These are phyloP conservation scores for Nomia melanderi DNA, from an alignment of 1,140 invertebrate genomes.

Conservation along the genomic window DNA sequence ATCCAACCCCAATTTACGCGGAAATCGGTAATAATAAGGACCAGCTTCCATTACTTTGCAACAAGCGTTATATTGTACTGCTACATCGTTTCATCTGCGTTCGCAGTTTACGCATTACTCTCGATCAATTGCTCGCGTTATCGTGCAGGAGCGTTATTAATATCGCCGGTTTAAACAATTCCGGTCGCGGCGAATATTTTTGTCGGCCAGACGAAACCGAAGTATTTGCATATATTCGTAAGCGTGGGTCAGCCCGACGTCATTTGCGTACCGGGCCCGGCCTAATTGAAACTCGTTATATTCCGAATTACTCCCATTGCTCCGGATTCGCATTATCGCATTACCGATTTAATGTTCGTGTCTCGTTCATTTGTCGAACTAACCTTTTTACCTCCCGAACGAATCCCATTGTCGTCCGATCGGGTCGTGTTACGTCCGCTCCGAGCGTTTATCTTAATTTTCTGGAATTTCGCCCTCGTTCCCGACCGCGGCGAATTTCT, in stretches of 20 bases:
- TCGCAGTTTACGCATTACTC: neutral
- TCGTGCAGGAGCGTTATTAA: conserved; percentile 5
- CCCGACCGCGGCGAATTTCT: neutral
- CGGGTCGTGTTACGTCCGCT: neutral
- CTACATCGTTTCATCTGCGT: no score
- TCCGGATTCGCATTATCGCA: conserved; percentile 45
- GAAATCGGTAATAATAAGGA: neutral
- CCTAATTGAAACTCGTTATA: conserved; percentile 62
- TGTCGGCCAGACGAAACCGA: conserved; percentile 11
- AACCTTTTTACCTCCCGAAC: conserved; percentile 40
- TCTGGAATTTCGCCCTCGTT: neutral
- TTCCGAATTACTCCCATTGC: conserved; percentile 51
- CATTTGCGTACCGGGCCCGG: conserved; percentile 39
- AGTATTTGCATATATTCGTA: conserved; percentile 54
- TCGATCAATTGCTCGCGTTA: conserved; percentile 9
- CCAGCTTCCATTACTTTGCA: neutral
- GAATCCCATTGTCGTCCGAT: conserved; percentile 28
- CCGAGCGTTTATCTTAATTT: conserved; percentile 16
- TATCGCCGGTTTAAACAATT: conserved; percentile 26
- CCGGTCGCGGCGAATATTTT: conserved; percentile 5
- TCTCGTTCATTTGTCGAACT: conserved; percentile 37
- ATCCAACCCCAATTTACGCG: no score
- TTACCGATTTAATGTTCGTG: conserved; percentile 50
- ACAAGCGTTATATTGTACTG: neutral
- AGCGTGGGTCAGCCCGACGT: conserved; percentile 22